Base-by-base conservation (phyloP, 1,140 invertebrate species). In the Agrypnia vestita region DNA sequence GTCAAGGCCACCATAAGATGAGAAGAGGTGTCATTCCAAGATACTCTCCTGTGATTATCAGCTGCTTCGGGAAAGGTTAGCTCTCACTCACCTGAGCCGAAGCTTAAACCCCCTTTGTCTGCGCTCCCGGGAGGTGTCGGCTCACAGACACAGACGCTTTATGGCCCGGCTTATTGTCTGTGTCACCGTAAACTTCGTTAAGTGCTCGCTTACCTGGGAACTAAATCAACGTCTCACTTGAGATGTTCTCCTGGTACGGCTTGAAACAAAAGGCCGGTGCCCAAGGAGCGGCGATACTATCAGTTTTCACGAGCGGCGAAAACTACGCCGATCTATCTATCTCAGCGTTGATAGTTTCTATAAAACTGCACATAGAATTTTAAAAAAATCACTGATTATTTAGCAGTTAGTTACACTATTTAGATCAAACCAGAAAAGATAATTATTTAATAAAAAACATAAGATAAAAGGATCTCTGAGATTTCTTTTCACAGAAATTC, bases 221-320 rank as follows among this genome's bases (percentile, higher is more conserved):
- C 77, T 82, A 82, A 82, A 82, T 82, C 81, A 82, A 80, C 81
- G 81, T 79, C 81, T 82, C 72, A 77, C 81, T 82, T 76, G 71
- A 77, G 35, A 67, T 72, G 64, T 64, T 61, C 59, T 64, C 49
- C 51, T 75, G 69, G 69, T 71, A 67, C 51, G 49, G 12, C 53
- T 62, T 43, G 51, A 76, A 64, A 81, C 64, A 81, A 81, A 81
- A 77, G 67, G 25, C 78, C 43, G n/a, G 15, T n/a, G 61, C 69
- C 44, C 47, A 71, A 77, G 51, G 67, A 56, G 35, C 15, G 7
- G 9, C 13, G 69, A 73, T 73, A 73, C 49, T 35, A 73, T 73
- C 69, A 73, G 46, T 71, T 64, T 25, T 64, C 13, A 64, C 10
- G 61, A 35, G 61, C 25, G 61, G 15, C 9, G 55, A 21, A 21